A percentile compares a stretch with the other conserved stretches of the same genome.
These are phyloP conservation scores for Lochmaea crataegi DNA, from an alignment of 2,888 invertebrate genomes.

Conservation along the genomic window DNA sequence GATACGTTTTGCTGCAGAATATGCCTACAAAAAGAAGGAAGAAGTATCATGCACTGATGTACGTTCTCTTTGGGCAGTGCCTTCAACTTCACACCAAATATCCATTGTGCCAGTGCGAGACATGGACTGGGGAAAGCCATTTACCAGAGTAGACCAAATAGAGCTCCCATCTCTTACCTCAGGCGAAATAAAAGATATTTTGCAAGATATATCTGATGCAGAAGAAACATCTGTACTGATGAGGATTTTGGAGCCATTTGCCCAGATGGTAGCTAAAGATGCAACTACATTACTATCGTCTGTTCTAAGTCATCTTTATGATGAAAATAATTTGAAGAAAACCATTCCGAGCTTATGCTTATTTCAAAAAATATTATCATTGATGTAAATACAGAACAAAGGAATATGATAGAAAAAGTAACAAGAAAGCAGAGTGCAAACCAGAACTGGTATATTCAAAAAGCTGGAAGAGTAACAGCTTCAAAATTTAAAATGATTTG, in stretches of 20 bases:
- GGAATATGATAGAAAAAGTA: no score
- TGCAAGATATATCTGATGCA: constrained; percentile 6
- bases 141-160: background rate
- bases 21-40: constrained; percentile 20
- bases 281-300: no score
- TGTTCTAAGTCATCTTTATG: no score
- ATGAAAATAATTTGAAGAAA: no score
- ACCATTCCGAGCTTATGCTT: no score
- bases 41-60: constrained; percentile 33
- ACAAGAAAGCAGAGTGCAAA: no score
- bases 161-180: background rate
- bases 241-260: no score
- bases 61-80: constrained; percentile 22
- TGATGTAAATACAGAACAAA: no score
- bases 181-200: background rate
- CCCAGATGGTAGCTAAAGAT: no score
- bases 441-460: constrained; percentile 1
- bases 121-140: constrained; percentile 12
- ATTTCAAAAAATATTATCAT: no score
- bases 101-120: background rate
- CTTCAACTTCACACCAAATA: background rate
- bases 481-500: background rate
- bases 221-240: constrained; percentile 7
- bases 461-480: constrained; percentile 3
- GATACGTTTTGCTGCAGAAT: constrained; percentile 29